Conservation (phyloP, 2,888 invertebrate species). For the Aromia moschata region DNA sequence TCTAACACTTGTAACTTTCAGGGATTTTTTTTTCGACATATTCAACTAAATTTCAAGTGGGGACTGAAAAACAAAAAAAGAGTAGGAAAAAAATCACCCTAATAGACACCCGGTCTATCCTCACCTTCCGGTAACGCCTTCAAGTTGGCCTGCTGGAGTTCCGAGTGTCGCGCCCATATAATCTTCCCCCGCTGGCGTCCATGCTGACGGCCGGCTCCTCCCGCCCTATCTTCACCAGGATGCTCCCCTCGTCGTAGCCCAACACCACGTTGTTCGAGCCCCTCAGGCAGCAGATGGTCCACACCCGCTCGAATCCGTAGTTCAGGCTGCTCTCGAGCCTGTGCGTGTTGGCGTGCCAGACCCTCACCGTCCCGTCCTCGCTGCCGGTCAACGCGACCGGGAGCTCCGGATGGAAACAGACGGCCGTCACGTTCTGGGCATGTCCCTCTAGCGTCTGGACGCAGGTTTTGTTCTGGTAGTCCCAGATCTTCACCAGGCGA, state of each 20-base stretch:
- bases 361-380: constrained; percentile 96
- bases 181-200: constrained; percentile 98
- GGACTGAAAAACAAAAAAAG: no score
- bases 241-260: constrained; percentile 96
- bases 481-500: constrained; percentile 98
- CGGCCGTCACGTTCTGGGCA: constrained; percentile 94
- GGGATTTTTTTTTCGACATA: no score
- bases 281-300: constrained; percentile 93
- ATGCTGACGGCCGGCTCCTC: constrained; percentile 99
- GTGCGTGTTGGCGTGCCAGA: constrained; percentile 99
- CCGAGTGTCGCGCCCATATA: constrained; percentile 98
- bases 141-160: constrained; percentile 95
- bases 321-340: constrained; percentile 95
- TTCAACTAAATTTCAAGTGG: no score
- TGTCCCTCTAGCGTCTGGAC: constrained; percentile 98
- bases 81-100: no score
- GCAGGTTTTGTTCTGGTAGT: constrained; percentile 99
- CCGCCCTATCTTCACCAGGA: constrained; percentile 89
- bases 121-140: constrained; percentile 82
- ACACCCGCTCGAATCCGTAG: constrained; percentile 97
- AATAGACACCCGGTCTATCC: no score
- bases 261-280: constrained; percentile 97
- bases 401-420: constrained; percentile 97
- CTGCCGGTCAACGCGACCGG: constrained; percentile 95
- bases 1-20: no score